These are phyloP conservation scores for Helicoverpa armigera DNA, from an alignment of 1,140 invertebrate species.

Conservation along the genomic window DNA sequence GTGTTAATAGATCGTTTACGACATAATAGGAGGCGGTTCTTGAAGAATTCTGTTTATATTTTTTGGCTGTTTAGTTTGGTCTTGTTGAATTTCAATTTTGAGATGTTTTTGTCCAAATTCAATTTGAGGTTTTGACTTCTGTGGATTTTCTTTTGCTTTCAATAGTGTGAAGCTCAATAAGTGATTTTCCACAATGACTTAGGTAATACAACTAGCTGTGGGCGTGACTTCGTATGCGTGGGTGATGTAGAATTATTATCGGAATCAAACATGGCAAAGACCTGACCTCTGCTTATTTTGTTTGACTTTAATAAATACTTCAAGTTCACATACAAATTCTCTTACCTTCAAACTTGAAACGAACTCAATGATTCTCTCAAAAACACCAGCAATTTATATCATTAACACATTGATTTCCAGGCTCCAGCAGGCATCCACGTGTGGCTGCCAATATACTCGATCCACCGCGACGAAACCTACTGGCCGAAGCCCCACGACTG, in stretches of 20 bases:
- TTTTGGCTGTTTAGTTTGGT: neutral
- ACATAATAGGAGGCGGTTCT: constrained; percentile 40
- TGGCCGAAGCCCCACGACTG: constrained; percentile 78
- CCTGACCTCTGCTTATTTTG: too few relatives aligned
- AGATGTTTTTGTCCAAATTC: neutral
- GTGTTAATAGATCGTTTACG: constrained; percentile 48
- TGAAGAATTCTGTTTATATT: constrained; percentile 28
- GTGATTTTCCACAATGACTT: too few relatives aligned
- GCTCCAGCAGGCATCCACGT: constrained; percentile 68
- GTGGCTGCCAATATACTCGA: constrained; percentile 74
- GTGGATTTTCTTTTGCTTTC: neutral
- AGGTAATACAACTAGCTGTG: too few relatives aligned
- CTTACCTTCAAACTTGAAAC: too few relatives aligned
- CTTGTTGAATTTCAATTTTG: neutral
- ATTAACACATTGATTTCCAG: constrained; percentile 24
- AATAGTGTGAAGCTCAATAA: too few relatives aligned
- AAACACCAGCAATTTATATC: neutral
- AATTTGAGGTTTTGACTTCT: neutral
- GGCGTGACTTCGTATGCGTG: too few relatives aligned
- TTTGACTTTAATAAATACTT: too few relatives aligned
- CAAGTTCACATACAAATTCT: too few relatives aligned
- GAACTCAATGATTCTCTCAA: too few relatives aligned
- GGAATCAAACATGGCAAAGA: too few relatives aligned
- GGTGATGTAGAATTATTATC: too few relatives aligned
- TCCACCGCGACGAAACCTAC: constrained; percentile 80